Percentiles rank a stretch among this genome's conserved stretches.
Conservation (phyloP, 2,113 vertebrate genomes). For the Accipiter cooperii region DNA sequence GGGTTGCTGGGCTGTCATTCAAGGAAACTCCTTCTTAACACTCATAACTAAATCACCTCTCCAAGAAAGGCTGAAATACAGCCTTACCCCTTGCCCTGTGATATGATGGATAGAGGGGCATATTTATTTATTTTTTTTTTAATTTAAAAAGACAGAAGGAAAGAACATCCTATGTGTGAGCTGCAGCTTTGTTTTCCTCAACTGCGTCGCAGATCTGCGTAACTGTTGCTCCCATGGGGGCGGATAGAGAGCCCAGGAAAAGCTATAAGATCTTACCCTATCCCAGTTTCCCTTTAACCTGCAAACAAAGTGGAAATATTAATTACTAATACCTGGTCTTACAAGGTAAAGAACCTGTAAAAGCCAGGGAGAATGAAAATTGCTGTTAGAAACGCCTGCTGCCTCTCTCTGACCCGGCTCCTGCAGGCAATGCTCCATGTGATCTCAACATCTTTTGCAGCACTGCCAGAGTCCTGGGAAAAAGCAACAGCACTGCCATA, state of each 20-base stretch:
- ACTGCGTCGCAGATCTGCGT: fast-evolving
- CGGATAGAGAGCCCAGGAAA: not conserved
- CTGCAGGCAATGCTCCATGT: fast-evolving
- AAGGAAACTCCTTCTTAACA: not conserved
- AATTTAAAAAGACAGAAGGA: not conserved
- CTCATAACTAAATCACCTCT: not conserved
- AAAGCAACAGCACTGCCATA: not conserved
- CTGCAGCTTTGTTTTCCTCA: not conserved
- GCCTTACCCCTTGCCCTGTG: not conserved
- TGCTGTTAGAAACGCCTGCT: not conserved
- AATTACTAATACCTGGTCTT: not conserved
- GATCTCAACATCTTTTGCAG: fast-evolving
- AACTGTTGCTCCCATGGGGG: too few species aligned
- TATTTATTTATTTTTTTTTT: not conserved
- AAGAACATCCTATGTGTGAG: not conserved
- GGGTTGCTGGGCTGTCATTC: not conserved
- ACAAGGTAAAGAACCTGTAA: not conserved
- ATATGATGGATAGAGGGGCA: not conserved
- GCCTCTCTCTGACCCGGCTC: not conserved
- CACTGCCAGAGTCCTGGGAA: not conserved
- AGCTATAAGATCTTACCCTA: not conserved
- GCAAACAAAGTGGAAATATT: not conserved
- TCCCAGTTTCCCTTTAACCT: not conserved
- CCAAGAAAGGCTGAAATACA: not conserved
- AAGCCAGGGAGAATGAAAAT: not conserved